Evolutionary conservation across 2,888 invertebrate species (phyloP).

Genomic region (Tetrapedia diversipes): DNA sequence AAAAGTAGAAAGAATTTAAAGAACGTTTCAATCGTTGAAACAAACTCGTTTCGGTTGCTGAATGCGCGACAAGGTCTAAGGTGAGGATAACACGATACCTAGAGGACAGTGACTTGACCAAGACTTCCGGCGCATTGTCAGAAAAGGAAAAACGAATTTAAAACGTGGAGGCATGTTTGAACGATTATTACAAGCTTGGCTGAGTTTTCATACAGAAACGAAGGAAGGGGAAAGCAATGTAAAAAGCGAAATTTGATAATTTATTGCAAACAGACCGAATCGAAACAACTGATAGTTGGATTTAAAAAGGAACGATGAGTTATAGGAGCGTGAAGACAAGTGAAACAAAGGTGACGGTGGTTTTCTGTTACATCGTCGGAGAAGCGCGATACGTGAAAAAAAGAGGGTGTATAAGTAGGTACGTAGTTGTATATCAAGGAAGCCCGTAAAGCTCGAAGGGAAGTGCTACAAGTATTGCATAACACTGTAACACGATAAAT

Average conservation of each 20-base stretch:
- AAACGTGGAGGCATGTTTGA: neutral
- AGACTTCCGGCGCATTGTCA: slow-evolving; percentile 55
- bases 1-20: neutral
- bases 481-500: slow-evolving; percentile 35
- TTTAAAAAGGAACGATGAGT: too few relatives aligned
- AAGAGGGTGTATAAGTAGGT: slow-evolving; percentile 7
- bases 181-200: neutral
- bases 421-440: slow-evolving; percentile 25
- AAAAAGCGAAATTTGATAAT: too few relatives aligned
- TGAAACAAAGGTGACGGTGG: slow-evolving; percentile 1
- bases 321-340: too few relatives aligned
- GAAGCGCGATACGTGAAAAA: slow-evolving; percentile 14
- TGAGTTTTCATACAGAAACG: neutral
- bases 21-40: neutral
- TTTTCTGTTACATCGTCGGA: slow-evolving; percentile 16
- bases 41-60: slow-evolving; percentile 19
- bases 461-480: slow-evolving; percentile 52
- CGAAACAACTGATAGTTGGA: too few relatives aligned
- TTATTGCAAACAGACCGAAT: too few relatives aligned
- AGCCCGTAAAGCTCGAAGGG: slow-evolving; percentile 31
- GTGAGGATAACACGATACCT: slow-evolving; percentile 28
- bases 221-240: neutral
- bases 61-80: slow-evolving; percentile 6
- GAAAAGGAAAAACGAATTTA: slow-evolving; percentile 47
- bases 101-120: slow-evolving; percentile 28